Percentiles rank a stretch among this genome's conserved stretches.
phyloP scores from a whole-genome alignment of 2,797 vertebrate genomes.

The Spinus olivaceus region DNA sequence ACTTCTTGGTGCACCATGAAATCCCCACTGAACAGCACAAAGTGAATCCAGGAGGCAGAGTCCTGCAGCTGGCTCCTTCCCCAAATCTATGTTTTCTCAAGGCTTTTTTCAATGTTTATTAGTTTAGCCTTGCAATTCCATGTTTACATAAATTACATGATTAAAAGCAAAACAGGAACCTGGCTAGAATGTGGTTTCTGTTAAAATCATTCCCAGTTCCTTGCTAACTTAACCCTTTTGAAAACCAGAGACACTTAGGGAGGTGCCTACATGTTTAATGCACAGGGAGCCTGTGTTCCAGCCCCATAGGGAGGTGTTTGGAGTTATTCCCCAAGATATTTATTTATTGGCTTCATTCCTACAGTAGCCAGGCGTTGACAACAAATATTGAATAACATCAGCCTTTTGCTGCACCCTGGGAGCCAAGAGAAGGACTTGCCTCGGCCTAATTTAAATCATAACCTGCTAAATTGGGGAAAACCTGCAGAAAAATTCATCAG shows the following conservation, averaged over 20 bases:
- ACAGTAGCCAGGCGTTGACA: not conserved
- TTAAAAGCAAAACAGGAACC: constrained; percentile 52
- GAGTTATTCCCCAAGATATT: not conserved
- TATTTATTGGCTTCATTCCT: not conserved
- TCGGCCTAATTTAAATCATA: not conserved
- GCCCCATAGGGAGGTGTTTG: not conserved
- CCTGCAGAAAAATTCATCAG: not conserved
- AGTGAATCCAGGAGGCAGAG: not conserved
- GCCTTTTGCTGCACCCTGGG: not conserved
- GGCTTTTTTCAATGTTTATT: constrained; percentile 22
- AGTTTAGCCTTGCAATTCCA: constrained; percentile 28
- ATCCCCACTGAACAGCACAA: not conserved
- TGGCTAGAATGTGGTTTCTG: constrained; percentile 24
- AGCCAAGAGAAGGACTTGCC: not conserved
- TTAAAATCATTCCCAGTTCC: not conserved
- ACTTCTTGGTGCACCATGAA: not conserved
- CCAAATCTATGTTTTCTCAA: not conserved
- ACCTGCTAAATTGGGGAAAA: not conserved
- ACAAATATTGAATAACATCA: not conserved
- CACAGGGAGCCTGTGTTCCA: not conserved
- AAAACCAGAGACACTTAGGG: not conserved
- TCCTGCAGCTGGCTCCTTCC: not conserved
- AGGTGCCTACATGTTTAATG: not conserved
- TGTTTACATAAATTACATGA: constrained; percentile 45
- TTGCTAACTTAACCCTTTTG: constrained; percentile 7